Evolutionary conservation across 2,888 invertebrate genomes (phyloP), one percentile per base, ranked within the genome.

Genomic region (Eristalis pertinax): DNA sequence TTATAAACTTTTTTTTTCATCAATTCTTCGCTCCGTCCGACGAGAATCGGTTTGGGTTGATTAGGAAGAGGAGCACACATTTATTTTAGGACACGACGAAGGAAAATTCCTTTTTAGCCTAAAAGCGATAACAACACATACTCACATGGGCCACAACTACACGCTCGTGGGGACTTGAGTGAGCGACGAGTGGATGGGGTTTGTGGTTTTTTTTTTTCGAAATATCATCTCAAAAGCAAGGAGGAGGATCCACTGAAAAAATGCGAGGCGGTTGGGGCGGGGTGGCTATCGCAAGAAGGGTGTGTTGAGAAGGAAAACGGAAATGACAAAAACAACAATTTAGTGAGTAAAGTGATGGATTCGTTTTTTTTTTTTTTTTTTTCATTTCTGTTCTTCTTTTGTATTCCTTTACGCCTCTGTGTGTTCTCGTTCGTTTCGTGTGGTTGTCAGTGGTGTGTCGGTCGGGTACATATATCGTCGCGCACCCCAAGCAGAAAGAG

Each of bases 281-380:
- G 19, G 19, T 19, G 50, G 50, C 50, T 50, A 50, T 50, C 56
- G 11, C 58, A 65, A 62, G 83, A 74, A 83, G 77, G 82, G 86
- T 78, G 74, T 74, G 65, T 70, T 50, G 2, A 63, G 60, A 87
- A 84, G 84, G 84, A 84, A 87, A 84, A 84, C 87, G 87, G 87
- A 87, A 87, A 87, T 73, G 87, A 79, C 79, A 84, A 83, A 80
- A 79, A 83, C 86, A 87, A 84, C 87, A 84, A 84, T 72, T 84
- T 79, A 72, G 62, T 78, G 8, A 32, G 32, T 32, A 7, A 32
- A 32, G 32, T 32, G 75, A 75, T 83, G 75, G 78, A 64, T 60
- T 68, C 67, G 41, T 64, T 50, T 58, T 75, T 38, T 11, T 64
- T 50, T 58, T 75, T 38, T 11, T 38, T 19, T n/a, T n/a, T 50